phyloP scores from a whole-genome alignment of 2,888 invertebrate species.

The Malthinus seriepunctatus region DNA sequence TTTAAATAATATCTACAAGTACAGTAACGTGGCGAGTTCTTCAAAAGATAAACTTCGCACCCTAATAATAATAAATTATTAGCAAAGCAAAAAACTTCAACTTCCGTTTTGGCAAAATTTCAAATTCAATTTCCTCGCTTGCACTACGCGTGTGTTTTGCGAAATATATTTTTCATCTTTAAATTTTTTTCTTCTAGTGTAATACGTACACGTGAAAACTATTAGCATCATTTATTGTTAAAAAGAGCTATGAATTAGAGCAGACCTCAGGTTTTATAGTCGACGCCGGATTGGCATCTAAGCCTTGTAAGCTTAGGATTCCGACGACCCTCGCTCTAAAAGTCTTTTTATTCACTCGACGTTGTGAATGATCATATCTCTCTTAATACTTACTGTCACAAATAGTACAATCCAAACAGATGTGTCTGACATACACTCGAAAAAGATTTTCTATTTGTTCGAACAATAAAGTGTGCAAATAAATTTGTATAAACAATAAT shows the following conservation, averaged over 20 bases:
- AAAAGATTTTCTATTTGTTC: conserved; percentile 3
- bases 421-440: conserved; percentile 33
- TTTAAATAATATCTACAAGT: no score
- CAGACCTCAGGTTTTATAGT: conserved; percentile 33
- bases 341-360: conserved; percentile 24
- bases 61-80: no score
- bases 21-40: no score
- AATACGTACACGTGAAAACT: conserved; percentile 15
- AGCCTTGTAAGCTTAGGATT: conserved; percentile 38
- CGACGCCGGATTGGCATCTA: conserved; percentile 34
- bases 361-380: conserved; percentile 27
- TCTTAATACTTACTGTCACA: conserved; percentile 36
- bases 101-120: no score
- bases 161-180: no score
- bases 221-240: conserved; percentile 24
- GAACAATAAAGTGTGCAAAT: neutral
- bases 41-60: no score
- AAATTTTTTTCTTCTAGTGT: no score
- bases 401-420: conserved; percentile 36
- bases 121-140: no score
- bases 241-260: conserved; percentile 26
- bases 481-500: no score
- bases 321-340: conserved; percentile 31
- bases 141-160: no score
- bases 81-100: no score